Percentiles rank a stretch among this genome's conserved stretches.
phyloP scores from a whole-genome alignment of 1,140 invertebrate species.

The Heterodera carotae region DNA sequence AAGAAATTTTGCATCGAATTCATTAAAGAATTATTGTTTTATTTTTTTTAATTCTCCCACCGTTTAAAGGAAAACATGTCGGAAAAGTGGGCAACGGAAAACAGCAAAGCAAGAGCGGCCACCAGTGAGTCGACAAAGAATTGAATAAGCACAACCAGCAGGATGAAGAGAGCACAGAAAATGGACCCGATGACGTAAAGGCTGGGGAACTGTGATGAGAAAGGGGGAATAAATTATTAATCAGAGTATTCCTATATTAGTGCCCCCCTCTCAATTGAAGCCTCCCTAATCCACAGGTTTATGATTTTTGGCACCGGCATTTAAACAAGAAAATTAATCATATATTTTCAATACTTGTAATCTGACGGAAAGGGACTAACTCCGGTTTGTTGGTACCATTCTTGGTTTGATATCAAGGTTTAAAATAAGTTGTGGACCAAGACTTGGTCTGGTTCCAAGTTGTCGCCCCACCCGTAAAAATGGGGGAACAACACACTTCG shows the following conservation, averaged over 20 bases:
- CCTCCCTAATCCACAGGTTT: no score
- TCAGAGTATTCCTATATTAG: no score
- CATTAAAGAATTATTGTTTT: background rate
- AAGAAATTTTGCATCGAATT: background rate
- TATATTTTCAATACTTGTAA: no score
- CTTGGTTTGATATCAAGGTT: no score
- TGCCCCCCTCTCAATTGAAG: no score
- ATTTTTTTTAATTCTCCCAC: background rate
- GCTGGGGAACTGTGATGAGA: slow-evolving; percentile 44
- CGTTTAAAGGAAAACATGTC: slow-evolving; percentile 29
- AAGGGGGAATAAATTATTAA: background rate
- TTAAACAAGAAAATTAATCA: no score
- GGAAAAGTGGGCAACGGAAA: slow-evolving; percentile 34
- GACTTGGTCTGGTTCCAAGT: no score
- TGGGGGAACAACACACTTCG: slow-evolving; percentile 1
- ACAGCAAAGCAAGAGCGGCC: slow-evolving; percentile 32
- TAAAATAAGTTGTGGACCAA: no score
- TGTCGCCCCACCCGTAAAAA: background rate
- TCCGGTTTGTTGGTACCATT: no score
- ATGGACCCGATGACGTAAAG: slow-evolving; percentile 28
- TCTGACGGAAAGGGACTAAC: no score
- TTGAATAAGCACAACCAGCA: slow-evolving; percentile 26
- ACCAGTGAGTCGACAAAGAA: slow-evolving; percentile 34
- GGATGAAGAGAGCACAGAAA: slow-evolving; percentile 20
- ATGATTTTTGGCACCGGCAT: no score